phyloP scores from a whole-genome alignment of 2,888 invertebrate species.

The Salpingus planirostris region DNA sequence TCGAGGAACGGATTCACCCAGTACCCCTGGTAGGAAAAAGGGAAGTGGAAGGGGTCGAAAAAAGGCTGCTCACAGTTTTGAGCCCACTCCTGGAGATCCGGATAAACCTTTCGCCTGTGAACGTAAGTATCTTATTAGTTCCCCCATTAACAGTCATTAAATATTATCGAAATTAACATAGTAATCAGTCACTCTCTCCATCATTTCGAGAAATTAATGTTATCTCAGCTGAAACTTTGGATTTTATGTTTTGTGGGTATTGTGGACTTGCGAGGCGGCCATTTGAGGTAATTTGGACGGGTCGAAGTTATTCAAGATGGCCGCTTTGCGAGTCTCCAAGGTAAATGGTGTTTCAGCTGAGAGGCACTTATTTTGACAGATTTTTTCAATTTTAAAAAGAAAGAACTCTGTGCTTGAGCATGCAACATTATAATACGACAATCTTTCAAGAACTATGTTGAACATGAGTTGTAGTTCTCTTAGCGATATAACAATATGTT shows the following conservation, averaged over 20 bases:
- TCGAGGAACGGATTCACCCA: slow-evolving; percentile 39
- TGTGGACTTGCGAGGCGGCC: neutral
- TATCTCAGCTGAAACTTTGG: too few relatives aligned
- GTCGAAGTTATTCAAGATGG: too few relatives aligned
- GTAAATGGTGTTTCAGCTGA: too few relatives aligned
- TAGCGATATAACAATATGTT: slow-evolving; percentile 23
- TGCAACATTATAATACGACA: slow-evolving; percentile 20
- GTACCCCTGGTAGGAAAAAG: slow-evolving; percentile 39
- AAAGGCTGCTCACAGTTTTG: slow-evolving; percentile 43
- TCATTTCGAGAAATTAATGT: too few relatives aligned
- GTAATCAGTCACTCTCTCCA: too few relatives aligned
- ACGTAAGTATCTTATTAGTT: slow-evolving; percentile 66
- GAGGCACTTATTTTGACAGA: too few relatives aligned
- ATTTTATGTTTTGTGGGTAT: slow-evolving; percentile 4
- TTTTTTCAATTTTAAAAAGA: too few relatives aligned
- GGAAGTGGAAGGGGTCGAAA: slow-evolving; percentile 46
- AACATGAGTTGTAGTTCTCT: slow-evolving; percentile 22
- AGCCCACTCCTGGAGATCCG: slow-evolving; percentile 55
- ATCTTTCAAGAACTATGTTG: slow-evolving; percentile 20
- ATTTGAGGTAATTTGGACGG: too few relatives aligned
- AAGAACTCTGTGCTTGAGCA: too few relatives aligned
- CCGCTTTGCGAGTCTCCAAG: too few relatives aligned
- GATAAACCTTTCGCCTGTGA: slow-evolving; percentile 88
- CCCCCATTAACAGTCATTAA: too few relatives aligned
- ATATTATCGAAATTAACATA: too few relatives aligned